Base-by-base conservation (phyloP, 1,140 invertebrate species). In the Copidosoma floridanum region DNA sequence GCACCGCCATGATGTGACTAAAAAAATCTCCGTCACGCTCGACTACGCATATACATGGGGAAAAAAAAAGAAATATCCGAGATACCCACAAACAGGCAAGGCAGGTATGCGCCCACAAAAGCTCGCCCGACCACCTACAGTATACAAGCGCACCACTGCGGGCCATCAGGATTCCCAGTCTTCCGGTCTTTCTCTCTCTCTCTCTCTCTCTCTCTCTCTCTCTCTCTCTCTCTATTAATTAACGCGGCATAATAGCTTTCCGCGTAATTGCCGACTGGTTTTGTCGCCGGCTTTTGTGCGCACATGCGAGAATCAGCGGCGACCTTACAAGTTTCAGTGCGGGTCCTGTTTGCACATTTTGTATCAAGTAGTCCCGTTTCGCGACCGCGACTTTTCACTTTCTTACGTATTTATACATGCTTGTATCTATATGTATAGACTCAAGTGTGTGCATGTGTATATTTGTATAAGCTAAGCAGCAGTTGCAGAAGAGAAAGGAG, bases 281-380 rank as follows among this genome's bases (percentile, higher is more conserved):
- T 16, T 18, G 18, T 29, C 26, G 4, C 3, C 26, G 46, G 7
- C 1, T n/a, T 11, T 16, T 21, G 4, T n/a, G 24, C 20, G 29
- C 10, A 37, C n/a, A n/a, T n/a, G n/a, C n/a, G n/a, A n/a, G n/a
- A n/a, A n/a, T 24, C n/a, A 8, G 29, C 6, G 6, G 20, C 37
- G 51, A 53, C 51, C 51, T 53, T 54, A 54, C 43, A 43, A n/a
- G 40, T 20, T n/a, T n/a, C n/a, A n/a, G n/a, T n/a, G n/a, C n/a
- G n/a, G n/a, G 48, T 16, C 48, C 29, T 21, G 29, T 38, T 43
- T 44, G 21, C 18, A 43, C 24, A 47, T 11, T 21, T 23, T 21
- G 24, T n/a, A n/a, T n/a, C n/a, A n/a, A n/a, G n/a, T n/a, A n/a
- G n/a, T n/a, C n/a, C 38, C 37, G 40, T 18, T n/a, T n/a, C n/a